These are phyloP conservation scores for Poeciliopsis paucimaculata DNA, from an alignment of 2,797 vertebrate genomes.

Conservation along the genomic window DNA sequence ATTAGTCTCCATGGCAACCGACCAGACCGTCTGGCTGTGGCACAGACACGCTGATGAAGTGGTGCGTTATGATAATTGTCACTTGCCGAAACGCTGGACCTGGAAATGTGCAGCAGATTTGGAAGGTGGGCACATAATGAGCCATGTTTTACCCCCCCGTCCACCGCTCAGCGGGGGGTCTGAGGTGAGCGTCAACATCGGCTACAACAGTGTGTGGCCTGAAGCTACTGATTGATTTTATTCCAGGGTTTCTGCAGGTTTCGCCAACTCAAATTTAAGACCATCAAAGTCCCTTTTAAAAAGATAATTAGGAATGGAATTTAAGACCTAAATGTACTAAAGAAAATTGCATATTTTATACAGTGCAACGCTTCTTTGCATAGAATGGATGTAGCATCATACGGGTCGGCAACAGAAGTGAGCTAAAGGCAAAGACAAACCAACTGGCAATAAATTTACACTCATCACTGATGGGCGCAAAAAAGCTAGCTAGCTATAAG, in stretches of 20 bases:
- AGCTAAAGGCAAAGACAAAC: too few species aligned
- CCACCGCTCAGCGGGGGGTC: background rate
- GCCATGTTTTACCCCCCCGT: background rate
- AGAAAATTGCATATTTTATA: too few species aligned
- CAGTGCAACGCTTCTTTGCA: too few species aligned
- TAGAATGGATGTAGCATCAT: too few species aligned
- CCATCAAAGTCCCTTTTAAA: too few species aligned
- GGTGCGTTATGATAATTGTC: slow-evolving; percentile 42
- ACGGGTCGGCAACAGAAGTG: too few species aligned
- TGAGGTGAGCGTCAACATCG: slow-evolving; percentile 5
- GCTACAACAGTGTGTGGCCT: background rate
- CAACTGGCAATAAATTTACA: too few species aligned
- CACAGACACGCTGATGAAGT: slow-evolving; percentile 41
- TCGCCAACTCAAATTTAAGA: too few species aligned
- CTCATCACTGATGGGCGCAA: too few species aligned
- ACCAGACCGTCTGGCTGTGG: slow-evolving; percentile 56
- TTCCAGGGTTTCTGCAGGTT: background rate
- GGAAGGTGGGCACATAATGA: slow-evolving; percentile 3
- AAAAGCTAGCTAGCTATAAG: too few species aligned
- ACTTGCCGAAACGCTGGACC: slow-evolving; percentile 6
- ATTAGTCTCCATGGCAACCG: slow-evolving; percentile 64
- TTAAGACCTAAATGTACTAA: too few species aligned
- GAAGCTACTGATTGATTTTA: background rate
- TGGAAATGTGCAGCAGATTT: slow-evolving; percentile 25
- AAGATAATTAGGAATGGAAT: too few species aligned